Evolutionary conservation across 2,888 invertebrate genomes (phyloP), one percentile per base, ranked within the genome.

Genomic region (Amblyjoppa proteus): DNA sequence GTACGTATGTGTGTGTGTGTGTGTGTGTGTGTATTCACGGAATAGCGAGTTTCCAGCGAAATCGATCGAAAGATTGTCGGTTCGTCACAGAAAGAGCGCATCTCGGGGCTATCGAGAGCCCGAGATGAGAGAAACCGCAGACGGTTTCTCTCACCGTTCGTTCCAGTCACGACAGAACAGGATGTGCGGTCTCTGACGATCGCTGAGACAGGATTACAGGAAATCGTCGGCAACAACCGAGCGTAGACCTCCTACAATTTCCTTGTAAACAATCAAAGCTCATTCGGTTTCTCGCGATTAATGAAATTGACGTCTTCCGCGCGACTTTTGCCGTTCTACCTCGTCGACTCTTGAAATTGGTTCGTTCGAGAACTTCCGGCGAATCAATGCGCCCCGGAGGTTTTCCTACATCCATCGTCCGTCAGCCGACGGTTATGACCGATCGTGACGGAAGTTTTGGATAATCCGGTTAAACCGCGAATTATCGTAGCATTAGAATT

Each of bases 241-340:
- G 56, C 31, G 49, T 20, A 81, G 87, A 86, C 88, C 88, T 87
- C 88, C 86, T 85, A 86, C 86, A 78, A 85, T 88, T 88, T 87
- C 88, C 83, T 82, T 83, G 88, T 88, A 87, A 88, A 86, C 87
- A 81, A 88, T 88, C 86, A 88, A 68, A 70, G 64, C 83, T 77
- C 74, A 79, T 85, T 81, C 83, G 49, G 70, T 53, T 86, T 86
- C 86, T 80, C 69, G 80, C 74, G 66, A 86, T 86, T 74, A 81
- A 74, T 71, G 79, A 69, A 87, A 56, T 41, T 28, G 20, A 25
- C 68, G 28, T 76, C 45, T 68, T 84, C 79, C 68, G 56, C 68
- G 56, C 68, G 68, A 76, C 68, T 41, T 77, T 9, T 25, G 51
- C 1, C 16, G 20, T 25, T n/a, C 49, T 9, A 49, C 25, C 49